Evolutionary conservation across 1,140 invertebrate species (phyloP).

Genomic region (Fopius arisanus): DNA sequence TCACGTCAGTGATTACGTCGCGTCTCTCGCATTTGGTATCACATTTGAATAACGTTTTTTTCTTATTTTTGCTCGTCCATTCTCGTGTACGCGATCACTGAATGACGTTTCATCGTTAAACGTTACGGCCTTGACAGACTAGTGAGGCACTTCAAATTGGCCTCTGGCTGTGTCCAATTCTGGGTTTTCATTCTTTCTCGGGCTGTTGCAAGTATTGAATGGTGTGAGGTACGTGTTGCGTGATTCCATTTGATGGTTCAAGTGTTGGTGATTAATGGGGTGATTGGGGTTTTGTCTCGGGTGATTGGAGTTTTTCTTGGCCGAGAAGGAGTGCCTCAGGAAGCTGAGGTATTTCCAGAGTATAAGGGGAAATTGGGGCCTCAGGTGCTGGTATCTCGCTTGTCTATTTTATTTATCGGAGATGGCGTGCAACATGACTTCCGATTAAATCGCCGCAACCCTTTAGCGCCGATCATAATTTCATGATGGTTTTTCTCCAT

Average conservation of each 20-base stretch:
- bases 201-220: background rate
- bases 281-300: background rate
- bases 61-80: background rate
- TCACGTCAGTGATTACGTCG: conserved; percentile 9
- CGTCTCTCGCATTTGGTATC: background rate
- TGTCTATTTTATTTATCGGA: conserved; percentile 4
- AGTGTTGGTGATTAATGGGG: background rate
- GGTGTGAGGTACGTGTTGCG: background rate
- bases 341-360: no score
- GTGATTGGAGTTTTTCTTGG: no score
- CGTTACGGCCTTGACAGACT: conserved; percentile 25
- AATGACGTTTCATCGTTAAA: conserved; percentile 27
- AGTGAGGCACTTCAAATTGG: conserved; percentile 11
- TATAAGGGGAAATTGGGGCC: background rate
- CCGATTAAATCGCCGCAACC: background rate
- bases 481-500: no score
- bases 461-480: background rate
- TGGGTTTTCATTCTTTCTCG: background rate
- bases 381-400: background rate
- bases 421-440: background rate
- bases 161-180: background rate
- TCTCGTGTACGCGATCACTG: background rate
- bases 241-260: background rate
- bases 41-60: background rate
- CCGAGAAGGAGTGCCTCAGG: no score